Evolutionary conservation across 2,888 invertebrate species (phyloP).

Genomic region (Schizaphis graminum): DNA sequence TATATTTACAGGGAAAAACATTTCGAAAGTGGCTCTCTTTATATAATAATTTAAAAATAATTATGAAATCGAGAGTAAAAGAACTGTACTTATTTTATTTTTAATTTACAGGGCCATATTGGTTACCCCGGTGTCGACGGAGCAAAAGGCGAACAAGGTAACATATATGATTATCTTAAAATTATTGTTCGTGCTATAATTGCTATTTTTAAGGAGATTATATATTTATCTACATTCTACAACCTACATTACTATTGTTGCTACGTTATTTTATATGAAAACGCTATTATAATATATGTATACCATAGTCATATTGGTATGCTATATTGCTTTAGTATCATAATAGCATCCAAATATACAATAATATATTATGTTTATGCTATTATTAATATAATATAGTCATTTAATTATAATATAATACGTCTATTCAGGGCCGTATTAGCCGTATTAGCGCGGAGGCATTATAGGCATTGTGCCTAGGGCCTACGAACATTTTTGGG

Average conservation of each 20-base stretch:
- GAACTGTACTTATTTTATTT: not conserved
- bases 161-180: not conserved
- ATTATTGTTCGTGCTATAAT: not conserved
- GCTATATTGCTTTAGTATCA: not conserved
- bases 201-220: not conserved
- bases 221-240: too few relatives aligned
- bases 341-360: too few relatives aligned
- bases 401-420: too few relatives aligned
- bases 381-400: not conserved
- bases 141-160: constrained; percentile 84
- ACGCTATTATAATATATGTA: not conserved
- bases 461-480: too few relatives aligned
- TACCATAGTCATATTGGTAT: not conserved
- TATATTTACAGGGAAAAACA: not conserved
- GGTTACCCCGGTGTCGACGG: constrained; percentile 86
- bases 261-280: not conserved
- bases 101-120: constrained; percentile 76
- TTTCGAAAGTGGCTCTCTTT: not conserved
- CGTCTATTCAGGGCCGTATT: too few relatives aligned
- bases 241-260: not conserved
- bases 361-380: not conserved
- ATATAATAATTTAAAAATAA: not conserved
- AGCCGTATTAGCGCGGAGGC: too few relatives aligned
- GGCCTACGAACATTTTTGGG: too few relatives aligned
- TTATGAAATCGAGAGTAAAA: not conserved